Evolutionary conservation across 2,888 invertebrate genomes (phyloP), one percentile per base, ranked within the genome.

Genomic region (Thymelicus acteon): DNA sequence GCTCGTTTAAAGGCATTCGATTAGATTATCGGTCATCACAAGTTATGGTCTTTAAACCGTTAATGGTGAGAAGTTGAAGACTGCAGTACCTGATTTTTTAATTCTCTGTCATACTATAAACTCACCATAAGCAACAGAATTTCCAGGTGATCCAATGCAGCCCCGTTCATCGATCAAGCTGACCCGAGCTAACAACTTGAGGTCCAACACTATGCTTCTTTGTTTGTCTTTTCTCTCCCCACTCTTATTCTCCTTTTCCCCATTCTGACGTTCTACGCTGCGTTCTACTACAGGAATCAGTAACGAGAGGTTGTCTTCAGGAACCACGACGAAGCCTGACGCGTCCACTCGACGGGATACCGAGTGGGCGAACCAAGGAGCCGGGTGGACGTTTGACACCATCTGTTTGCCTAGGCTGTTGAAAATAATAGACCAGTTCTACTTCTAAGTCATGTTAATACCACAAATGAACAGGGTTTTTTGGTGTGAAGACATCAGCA

Each of bases 331-430:
- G 0, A 78, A 77, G 0, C 91, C 91, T 2, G 78, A 78, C 0
- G 87, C 80, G 13, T 85, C 79, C 0, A 89, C 81, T 47, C 77
- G 76, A 0, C 85, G 82, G 2, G 84, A 79, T 31, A 88, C 74
- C 0, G 83, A 86, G 78, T 88, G 86, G 0, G 87, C 84, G 73
- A 84, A 92, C 92, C 91, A 93, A 0, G 92, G 91, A 0, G 88
- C 73, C 8, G 87, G 89, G 66, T 91, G 87, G 0, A 86, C 87
- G 72, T 91, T 85, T 0, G 90, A 83, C 2, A 93, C 90, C 87
- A 91, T 89, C 78, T 92, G 91, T 72, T 91, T 90, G 13, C 88
- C 88, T 24, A 93, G 82, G 74, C 93, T 93, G 87, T 76, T 44
- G 24, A 48, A 1, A 48, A 58, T 52, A 8, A 1, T 8, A 15